Base-by-base conservation (phyloP, 1,140 invertebrate genomes). In the Cyrtorhinus lividipennis region DNA sequence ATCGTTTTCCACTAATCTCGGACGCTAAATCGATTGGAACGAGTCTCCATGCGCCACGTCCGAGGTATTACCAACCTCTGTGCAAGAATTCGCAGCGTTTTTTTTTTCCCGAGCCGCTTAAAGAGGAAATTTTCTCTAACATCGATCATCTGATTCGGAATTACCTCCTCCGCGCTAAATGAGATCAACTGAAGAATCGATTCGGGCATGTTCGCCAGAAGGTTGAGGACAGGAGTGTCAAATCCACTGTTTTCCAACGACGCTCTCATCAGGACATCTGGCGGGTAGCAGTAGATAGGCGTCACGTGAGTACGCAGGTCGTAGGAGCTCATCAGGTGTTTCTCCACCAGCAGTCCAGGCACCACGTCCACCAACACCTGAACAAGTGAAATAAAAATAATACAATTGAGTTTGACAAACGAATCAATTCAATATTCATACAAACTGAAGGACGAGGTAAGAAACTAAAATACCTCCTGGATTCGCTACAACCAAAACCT, bases 121-220 rank as follows among this genome's bases (percentile, higher is more conserved):
- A n/a, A n/a, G n/a, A n/a, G n/a, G n/a, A n/a, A n/a, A 38, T 5
- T 38, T 38, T 38, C 15, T 38, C 30, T 8, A 38, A 38, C 5
- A 38, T 38, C 30, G 15, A 38, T 8, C 30, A 38, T 5, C 30
- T n/a, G 30, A 38, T 38, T 38, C 30, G 5, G n/a, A 38, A 24
- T 59, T 38, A 68, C 67, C 48, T 65, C 63, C 24, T 65, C 64
- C 57, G 61, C 59, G 27, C 83, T 81, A 73, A 87, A 85, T 62
- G 84, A 82, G 18, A 87, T 75, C 64, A 89, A 74, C 64, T 87
- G 79, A 60, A 81, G 76, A 20, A 89, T 75, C 53, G 80, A 79
- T 72, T 90, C 87, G 26, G 79, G 75, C 61, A 74, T 75, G 5
- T 78, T 78, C 20, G 80, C 79, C 53, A 80, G 75, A 1, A 80